A percentile compares a stretch with the other conserved stretches of the same genome.
These are phyloP conservation scores for Siniperca undulata DNA, from an alignment of 2,797 vertebrate genomes.

Conservation along the genomic window DNA sequence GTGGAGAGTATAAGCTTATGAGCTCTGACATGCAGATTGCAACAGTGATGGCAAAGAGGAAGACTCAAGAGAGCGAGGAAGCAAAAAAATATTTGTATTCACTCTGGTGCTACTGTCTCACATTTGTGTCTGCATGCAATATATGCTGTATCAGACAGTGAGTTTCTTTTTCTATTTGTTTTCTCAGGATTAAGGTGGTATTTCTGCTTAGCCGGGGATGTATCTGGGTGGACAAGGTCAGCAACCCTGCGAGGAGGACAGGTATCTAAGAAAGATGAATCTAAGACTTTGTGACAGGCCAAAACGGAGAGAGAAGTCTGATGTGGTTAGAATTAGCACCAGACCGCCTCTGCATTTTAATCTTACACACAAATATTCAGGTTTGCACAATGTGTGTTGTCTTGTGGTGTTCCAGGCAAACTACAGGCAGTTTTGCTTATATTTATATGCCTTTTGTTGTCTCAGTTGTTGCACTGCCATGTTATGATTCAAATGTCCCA, in stretches of 20 bases:
- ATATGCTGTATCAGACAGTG: constrained; percentile 28
- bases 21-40: constrained; percentile 59
- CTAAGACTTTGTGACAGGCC: constrained; percentile 59
- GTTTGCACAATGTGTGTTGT: constrained; percentile 20
- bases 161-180: constrained; percentile 36
- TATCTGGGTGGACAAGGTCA: constrained; percentile 66
- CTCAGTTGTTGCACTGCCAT: constrained; percentile 19
- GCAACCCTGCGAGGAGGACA: constrained; percentile 58
- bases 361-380: constrained; percentile 12
- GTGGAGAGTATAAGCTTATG: constrained; percentile 40
- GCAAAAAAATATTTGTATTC: constrained; percentile 29
- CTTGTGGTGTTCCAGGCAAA: constrained; percentile 10
- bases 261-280: constrained; percentile 60
- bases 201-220: constrained; percentile 51
- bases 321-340: constrained; percentile 49
- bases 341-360: constrained; percentile 48
- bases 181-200: constrained; percentile 49
- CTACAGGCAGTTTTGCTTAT: constrained; percentile 1
- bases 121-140: constrained; percentile 42
- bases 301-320: constrained; percentile 31
- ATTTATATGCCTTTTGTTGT: constrained; percentile 35
- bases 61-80: constrained; percentile 7
- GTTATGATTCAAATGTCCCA: constrained; percentile 16
- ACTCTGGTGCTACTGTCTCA: constrained; percentile 35
- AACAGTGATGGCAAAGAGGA: constrained; percentile 43